phyloP scores from a whole-genome alignment of 2,113 vertebrate genomes.

The Miniopterus natalensis region DNA sequence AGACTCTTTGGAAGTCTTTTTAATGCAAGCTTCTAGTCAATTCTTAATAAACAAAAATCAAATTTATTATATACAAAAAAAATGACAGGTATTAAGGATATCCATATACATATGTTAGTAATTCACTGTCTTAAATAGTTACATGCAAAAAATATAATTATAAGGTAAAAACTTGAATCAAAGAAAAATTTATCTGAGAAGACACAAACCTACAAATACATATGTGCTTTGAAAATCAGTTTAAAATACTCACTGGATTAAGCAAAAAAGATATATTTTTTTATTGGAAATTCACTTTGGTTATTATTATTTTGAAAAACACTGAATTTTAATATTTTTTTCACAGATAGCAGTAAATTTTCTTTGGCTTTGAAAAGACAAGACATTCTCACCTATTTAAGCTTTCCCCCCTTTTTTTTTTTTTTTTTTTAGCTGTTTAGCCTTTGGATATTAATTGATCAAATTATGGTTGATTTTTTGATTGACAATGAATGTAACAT shows the following conservation, averaged over 20 bases:
- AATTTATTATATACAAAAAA: conserved; percentile 36
- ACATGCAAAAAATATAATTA: conserved; percentile 17
- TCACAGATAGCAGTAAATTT: not conserved
- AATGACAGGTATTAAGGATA: not conserved
- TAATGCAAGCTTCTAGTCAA: conserved; percentile 11
- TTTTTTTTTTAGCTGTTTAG: not conserved
- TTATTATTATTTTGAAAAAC: not conserved
- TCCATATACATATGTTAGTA: not conserved
- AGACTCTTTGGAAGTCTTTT: not conserved
- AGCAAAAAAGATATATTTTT: conserved; percentile 14
- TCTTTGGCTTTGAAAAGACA: not conserved
- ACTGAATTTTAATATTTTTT: not conserved
- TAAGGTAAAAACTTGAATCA: not conserved
- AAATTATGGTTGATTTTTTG: not conserved
- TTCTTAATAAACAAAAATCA: conserved; percentile 38
- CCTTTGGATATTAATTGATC: not conserved
- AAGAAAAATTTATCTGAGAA: not conserved
- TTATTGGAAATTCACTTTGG: not conserved
- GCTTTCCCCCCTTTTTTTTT: not conserved
- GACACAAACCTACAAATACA: not conserved
- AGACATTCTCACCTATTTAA: not conserved
- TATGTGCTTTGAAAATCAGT: not conserved
- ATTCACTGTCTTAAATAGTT: conserved; percentile 16
- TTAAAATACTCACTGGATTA: not conserved
- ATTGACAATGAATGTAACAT: not conserved